phyloP scores from a whole-genome alignment of 2,888 invertebrate genomes.

The Halictus ligatus region DNA sequence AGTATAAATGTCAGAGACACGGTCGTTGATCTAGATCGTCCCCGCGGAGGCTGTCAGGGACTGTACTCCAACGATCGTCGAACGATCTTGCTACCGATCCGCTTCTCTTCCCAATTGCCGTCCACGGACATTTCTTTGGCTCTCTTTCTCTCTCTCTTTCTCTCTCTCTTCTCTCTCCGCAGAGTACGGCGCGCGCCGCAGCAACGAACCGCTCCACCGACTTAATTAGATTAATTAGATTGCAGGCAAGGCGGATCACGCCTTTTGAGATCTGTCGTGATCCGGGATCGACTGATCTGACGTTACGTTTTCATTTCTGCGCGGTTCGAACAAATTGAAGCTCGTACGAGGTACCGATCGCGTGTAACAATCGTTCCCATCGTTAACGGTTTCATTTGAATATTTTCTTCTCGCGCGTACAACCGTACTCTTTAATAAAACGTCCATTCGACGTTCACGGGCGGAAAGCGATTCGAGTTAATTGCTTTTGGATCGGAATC shows the following conservation, averaged over 20 bases:
- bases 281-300: constrained; percentile 33
- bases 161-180: constrained; percentile 3
- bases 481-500: background rate
- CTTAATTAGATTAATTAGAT: constrained; percentile 82
- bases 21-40: constrained; percentile 6
- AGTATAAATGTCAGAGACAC: constrained; percentile 12
- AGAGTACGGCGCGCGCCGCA: constrained; percentile 51
- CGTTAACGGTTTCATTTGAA: background rate
- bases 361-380: background rate
- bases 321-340: constrained; percentile 7
- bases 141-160: constrained; percentile 21
- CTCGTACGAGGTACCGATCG: background rate
- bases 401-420: background rate
- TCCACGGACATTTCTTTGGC: constrained; percentile 48
- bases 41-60: constrained; percentile 11
- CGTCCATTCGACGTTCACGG: background rate
- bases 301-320: constrained; percentile 50
- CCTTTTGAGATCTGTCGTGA: constrained; percentile 58
- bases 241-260: constrained; percentile 73
- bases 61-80: constrained; percentile 21
- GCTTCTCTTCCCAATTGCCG: constrained; percentile 24
- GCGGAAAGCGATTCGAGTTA: background rate
- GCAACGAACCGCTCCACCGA: constrained; percentile 68
- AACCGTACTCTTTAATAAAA: background rate
- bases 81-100: constrained; percentile 40